Percentiles rank a stretch among this genome's conserved stretches.
phyloP scores from a whole-genome alignment of 2,113 vertebrate genomes.

The Megaceryle maxima region DNA sequence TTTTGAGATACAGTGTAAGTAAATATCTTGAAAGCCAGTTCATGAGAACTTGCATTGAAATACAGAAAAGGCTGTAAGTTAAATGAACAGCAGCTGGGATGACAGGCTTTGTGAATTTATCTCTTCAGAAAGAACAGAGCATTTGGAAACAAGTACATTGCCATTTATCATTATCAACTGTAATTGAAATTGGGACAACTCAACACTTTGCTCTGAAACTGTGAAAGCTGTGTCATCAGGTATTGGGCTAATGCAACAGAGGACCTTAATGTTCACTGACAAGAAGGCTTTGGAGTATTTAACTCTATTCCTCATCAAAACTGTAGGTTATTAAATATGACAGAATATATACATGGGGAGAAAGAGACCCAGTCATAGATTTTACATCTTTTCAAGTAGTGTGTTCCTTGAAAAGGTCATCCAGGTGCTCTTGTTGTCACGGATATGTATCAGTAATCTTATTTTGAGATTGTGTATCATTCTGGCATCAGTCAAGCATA shows the following conservation, averaged over 20 bases:
- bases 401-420: neutral
- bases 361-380: neutral
- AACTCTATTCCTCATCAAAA: neutral
- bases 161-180: constrained; percentile 10
- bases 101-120: neutral
- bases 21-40: neutral
- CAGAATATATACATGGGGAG: neutral
- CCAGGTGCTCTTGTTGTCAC: neutral
- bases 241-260: neutral
- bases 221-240: constrained; percentile 17
- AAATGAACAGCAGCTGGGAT: neutral
- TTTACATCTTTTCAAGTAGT: neutral
- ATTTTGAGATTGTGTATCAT: neutral
- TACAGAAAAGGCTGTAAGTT: neutral
- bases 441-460: neutral
- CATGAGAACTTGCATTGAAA: neutral
- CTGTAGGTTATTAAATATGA: neutral
- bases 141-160: neutral
- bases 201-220: neutral
- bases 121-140: neutral
- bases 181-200: constrained; percentile 4
- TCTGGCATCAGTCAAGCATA: neutral
- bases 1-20: neutral
- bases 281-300: constrained; percentile 12
- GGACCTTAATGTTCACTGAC: neutral